Evolutionary conservation across 92 coral and sea anemone species (phyloP), one percentile per base, ranked within the genome.

Genomic region (Palythoa grandis): DNA sequence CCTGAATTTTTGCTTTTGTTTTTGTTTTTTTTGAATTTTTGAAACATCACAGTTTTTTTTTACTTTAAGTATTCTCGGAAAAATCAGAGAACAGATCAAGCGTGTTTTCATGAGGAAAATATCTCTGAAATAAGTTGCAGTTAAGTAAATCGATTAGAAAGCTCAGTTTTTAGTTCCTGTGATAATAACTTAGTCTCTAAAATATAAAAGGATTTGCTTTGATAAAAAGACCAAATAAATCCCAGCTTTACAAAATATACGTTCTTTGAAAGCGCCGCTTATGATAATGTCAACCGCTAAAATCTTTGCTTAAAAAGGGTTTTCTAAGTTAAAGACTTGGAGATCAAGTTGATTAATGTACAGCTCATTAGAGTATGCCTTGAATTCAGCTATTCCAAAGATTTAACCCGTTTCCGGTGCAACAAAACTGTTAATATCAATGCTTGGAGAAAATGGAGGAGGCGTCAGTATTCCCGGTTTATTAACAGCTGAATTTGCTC

Each of bases 311-410:
- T 70, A 80, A 47, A 80, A 52, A 47, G 20, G 40, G 43, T 24
- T 48, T 52, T 43, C 52, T 38, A 80, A 66, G 14, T 80, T 43
- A 38, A 70, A 52, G 66, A 39, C 66, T 63, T 19, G 66, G 53
- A 80, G 85, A 80, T 80, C 74, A 80, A 80, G 85, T 80, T 80
- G 85, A 63, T 80, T 80, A 65, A 24, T 39, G 74, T 63, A 24
- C 74, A 80, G 74, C 60, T 80, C 40, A 80, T 67, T 80, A 80
- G 85, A 12, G 48, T 43, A 23, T 22, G 40, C 25, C 65, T 80
- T 80, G 66, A 80, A 80, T 80, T 61, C 63, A 80, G 85, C 85
- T 54, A 54, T 25, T 69, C 80, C 19, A 54, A 66, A 80, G 60
- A 65, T 58, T 65, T 68, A 40, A 50, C 52, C 15, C 60, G 63